These are phyloP conservation scores for Lacerta agilis DNA, from an alignment of 2,797 vertebrate species.

Conservation along the genomic window DNA sequence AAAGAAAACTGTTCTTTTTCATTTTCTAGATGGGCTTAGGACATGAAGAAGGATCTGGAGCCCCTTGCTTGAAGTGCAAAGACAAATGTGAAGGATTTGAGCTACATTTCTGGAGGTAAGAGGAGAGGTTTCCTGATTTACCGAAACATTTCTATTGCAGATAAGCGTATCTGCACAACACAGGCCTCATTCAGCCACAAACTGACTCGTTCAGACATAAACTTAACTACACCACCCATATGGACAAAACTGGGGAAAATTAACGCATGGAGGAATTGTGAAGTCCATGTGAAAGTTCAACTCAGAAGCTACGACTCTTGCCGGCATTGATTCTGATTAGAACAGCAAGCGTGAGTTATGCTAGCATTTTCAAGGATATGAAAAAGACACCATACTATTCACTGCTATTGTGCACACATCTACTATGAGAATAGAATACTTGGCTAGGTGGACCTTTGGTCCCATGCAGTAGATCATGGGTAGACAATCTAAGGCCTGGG, in stretches of 20 bases:
- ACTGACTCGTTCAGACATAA: too few species aligned
- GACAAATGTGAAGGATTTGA: slow-evolving; percentile 98
- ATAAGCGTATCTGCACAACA: neutral
- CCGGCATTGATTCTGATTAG: neutral
- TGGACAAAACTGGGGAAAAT: too few species aligned
- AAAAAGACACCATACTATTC: neutral
- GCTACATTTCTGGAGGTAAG: slow-evolving; percentile 98
- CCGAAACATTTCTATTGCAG: neutral
- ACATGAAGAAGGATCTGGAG: slow-evolving; percentile 95
- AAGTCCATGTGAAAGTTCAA: neutral
- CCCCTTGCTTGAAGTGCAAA: slow-evolving; percentile 94
- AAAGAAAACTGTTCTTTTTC: neutral
- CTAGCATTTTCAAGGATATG: neutral
- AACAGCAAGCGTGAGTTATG: neutral
- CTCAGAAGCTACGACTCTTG: neutral
- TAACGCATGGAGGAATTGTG: neutral
- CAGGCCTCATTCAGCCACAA: neutral
- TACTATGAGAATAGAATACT: too few species aligned
- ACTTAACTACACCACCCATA: too few species aligned
- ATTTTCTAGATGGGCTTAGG: slow-evolving; percentile 91
- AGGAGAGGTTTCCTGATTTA: slow-evolving; percentile 29
- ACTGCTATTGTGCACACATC: too few species aligned
- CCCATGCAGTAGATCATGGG: too few species aligned
- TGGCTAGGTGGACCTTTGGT: too few species aligned
- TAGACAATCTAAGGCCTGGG: too few species aligned